Percentiles rank a stretch among this genome's conserved stretches.
These are phyloP conservation scores for Rhinolophus sinicus DNA, from an alignment of 2,113 vertebrate species.

Conservation along the genomic window DNA sequence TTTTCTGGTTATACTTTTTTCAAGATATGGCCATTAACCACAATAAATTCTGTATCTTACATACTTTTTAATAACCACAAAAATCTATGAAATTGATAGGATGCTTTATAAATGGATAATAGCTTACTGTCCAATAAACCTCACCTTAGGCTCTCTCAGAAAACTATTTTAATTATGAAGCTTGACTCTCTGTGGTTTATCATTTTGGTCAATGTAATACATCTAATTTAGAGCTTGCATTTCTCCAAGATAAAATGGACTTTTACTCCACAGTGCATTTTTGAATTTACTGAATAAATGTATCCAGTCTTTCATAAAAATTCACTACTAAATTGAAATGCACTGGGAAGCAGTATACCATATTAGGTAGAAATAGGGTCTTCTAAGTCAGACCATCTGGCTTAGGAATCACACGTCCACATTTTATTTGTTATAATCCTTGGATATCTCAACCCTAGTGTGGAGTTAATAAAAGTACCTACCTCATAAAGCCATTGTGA, in stretches of 20 bases:
- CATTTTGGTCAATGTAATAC: conserved; percentile 73
- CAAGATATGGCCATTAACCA: conserved; percentile 69
- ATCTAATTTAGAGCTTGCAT: conserved; percentile 53
- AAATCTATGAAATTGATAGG: conserved; percentile 74
- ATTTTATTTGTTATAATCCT: conserved; percentile 5
- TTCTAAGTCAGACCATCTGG: background rate
- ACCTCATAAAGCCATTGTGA: background rate
- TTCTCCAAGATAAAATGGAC: conserved; percentile 63
- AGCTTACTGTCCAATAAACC: conserved; percentile 59
- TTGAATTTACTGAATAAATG: conserved; percentile 74
- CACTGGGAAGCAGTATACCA: conserved; percentile 74
- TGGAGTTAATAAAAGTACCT: background rate
- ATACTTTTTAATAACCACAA: conserved; percentile 53
- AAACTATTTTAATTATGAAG: conserved; percentile 72
- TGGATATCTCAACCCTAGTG: background rate
- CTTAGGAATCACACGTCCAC: background rate
- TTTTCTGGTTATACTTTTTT: conserved; percentile 75
- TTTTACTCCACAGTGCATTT: conserved; percentile 41
- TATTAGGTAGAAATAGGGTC: background rate
- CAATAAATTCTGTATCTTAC: conserved; percentile 72
- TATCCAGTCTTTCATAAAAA: conserved; percentile 81
- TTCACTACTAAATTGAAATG: conserved; percentile 73
- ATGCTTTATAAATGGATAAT: conserved; percentile 70
- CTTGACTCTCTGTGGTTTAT: conserved; percentile 70
- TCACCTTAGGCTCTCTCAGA: conserved; percentile 75